These are phyloP conservation scores for Aquatica leii DNA, from an alignment of 2,888 invertebrate genomes.

Conservation along the genomic window DNA sequence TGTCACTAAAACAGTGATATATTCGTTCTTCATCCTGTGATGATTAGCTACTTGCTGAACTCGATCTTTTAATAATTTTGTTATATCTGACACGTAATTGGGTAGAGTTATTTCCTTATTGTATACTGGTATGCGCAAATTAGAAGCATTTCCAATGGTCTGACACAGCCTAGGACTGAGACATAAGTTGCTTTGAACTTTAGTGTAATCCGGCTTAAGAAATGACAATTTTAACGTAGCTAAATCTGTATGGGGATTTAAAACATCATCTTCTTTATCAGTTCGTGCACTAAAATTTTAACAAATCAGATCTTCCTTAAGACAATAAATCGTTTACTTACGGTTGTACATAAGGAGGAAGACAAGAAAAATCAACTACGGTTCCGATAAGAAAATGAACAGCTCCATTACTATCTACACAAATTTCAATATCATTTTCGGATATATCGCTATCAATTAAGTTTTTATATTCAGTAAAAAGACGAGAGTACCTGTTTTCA, in stretches of 20 bases:
- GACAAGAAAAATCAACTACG: constrained; percentile 68
- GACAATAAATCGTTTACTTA: constrained; percentile 45
- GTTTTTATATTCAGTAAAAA: constrained; percentile 70
- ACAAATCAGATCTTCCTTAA: no score
- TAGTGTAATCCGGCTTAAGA: constrained; percentile 55
- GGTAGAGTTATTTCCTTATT: constrained; percentile 58
- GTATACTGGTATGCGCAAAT: constrained; percentile 61
- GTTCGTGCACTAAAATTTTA: background rate
- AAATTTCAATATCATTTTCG: constrained; percentile 72
- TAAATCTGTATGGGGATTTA: constrained; percentile 49
- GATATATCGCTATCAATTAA: constrained; percentile 65
- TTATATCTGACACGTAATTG: constrained; percentile 68
- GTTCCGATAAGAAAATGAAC: constrained; percentile 73
- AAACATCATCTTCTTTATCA: constrained; percentile 9
- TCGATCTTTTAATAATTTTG: constrained; percentile 64
- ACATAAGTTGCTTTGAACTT: constrained; percentile 60
- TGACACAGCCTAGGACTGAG: constrained; percentile 64
- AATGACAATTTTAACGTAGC: constrained; percentile 50
- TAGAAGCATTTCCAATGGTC: constrained; percentile 58
- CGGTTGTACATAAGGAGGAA: constrained; percentile 64
- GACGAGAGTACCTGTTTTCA: constrained; percentile 64
- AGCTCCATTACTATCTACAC: constrained; percentile 65
- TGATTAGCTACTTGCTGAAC: constrained; percentile 54
- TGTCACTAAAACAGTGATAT: constrained; percentile 59
- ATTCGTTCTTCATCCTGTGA: constrained; percentile 61